Conservation (phyloP, 2,113 vertebrate genomes). For the Channa maculata region DNA sequence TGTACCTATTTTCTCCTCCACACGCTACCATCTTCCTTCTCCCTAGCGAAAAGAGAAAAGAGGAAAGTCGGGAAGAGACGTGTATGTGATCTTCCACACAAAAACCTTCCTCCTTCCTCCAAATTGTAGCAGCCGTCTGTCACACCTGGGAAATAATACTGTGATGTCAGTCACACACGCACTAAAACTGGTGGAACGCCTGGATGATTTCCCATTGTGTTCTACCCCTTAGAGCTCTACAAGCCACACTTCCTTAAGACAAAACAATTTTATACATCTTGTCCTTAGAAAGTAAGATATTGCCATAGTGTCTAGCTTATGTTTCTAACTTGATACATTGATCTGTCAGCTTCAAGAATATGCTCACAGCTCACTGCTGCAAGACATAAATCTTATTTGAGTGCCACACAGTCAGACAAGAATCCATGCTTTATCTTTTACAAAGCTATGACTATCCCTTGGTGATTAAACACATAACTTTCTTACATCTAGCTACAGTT, state of each 20-base stretch:
- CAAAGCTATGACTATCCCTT: conserved; percentile 41
- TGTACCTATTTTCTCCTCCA: conserved; percentile 42
- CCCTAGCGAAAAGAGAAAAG: conserved; percentile 29
- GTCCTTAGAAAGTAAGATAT: conserved; percentile 40
- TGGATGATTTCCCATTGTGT: conserved; percentile 33
- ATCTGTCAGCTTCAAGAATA: conserved; percentile 42
- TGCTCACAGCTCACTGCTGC: conserved; percentile 36
- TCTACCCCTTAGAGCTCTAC: conserved; percentile 31
- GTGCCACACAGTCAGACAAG: conserved; percentile 45
- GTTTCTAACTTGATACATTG: conserved; percentile 33
- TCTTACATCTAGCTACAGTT: conserved; percentile 52
- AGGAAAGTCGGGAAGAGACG: conserved; percentile 14
- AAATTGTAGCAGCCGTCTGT: conserved; percentile 44
- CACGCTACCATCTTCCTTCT: conserved; percentile 29
- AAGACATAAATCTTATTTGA: conserved; percentile 59
- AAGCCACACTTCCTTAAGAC: conserved; percentile 32
- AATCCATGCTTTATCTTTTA: conserved; percentile 46
- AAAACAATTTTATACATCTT: conserved; percentile 37
- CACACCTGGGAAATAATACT: conserved; percentile 61
- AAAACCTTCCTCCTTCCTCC: conserved; percentile 42
- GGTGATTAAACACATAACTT: conserved; percentile 62
- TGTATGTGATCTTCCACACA: conserved; percentile 42
- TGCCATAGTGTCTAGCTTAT: conserved; percentile 30
- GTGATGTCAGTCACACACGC: conserved; percentile 48
- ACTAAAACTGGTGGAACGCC: conserved; percentile 14